Base-by-base conservation (phyloP, 1,140 invertebrate genomes). In the Parapsyche elsis region DNA sequence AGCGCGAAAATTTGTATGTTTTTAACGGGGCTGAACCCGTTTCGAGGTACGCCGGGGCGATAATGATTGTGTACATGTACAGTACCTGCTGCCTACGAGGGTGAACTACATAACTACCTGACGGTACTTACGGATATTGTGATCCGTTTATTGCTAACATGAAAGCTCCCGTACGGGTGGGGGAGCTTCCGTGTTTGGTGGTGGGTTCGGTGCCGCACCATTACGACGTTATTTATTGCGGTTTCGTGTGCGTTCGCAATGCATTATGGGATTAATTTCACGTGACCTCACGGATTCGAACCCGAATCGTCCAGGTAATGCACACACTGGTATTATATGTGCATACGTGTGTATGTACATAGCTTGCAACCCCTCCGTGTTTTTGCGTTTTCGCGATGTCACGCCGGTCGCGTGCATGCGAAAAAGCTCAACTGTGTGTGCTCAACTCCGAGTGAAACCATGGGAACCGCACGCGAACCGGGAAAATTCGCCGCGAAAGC, bases 211-310 rank as follows among this genome's bases (percentile, higher is more conserved):
- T 14, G 45, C 45, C 45, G 45, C 21, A 26, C 76, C 26, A 78
- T 78, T 78, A 67, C 59, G 10, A 21, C 10, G 76, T 78, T 38
- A 78, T 78, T 78, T 78, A 78, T 78, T 78, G 76, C 57, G n/a
- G 30, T 67, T 61, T 78, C 76, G 76, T 78, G 76, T 78, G 76
- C 76, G 76, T 61, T 30, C 76, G 45, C 16, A 67, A 71, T 78
- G 76, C 76, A 78, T 70, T 67, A 78, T 45, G 44, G 44, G 76
- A 78, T 78, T 70, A 78, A 70, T 70, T 78, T 71, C 61, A 21
- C 61, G 44, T 71, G 76, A 78, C 76, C 76, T 78, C 76, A 78
- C 76, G 76, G 76, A 70, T 46, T 21, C 61, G 61, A 70, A 78
- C 76, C 76, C 61, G 49, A 75, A 75, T 57, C 73, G 44, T 57